Evolutionary conservation across 2,797 vertebrate species (phyloP).

Genomic region (Strix occidentalis): DNA sequence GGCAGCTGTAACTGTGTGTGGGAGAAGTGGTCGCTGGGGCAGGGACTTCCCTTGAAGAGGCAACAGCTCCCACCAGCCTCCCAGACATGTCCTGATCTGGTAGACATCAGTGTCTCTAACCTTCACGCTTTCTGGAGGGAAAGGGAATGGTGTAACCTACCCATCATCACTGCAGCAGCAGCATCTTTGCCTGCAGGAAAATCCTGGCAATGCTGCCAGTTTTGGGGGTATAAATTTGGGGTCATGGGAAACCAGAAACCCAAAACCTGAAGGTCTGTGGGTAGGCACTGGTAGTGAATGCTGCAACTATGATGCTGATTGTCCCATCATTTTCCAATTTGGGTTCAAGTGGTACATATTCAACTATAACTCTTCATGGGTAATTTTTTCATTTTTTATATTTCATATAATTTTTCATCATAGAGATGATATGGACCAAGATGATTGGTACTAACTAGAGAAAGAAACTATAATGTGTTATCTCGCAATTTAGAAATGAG

Average conservation of each 20-base stretch:
- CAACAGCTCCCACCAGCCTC: neutral
- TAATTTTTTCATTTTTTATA: neutral
- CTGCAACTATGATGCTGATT: neutral
- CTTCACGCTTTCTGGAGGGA: neutral
- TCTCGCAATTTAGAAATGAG: neutral
- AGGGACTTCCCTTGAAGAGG: neutral
- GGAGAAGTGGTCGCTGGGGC: rapidly evolving
- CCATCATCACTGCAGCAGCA: neutral
- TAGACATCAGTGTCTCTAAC: neutral
- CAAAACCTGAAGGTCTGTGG: neutral
- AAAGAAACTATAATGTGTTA: neutral
- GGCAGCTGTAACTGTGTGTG: neutral
- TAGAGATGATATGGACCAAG: neutral
- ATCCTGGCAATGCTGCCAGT: neutral
- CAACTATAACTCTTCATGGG: neutral
- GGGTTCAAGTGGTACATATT: neutral
- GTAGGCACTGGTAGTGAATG: rapidly evolving
- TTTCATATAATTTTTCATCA: neutral
- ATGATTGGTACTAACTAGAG: neutral
- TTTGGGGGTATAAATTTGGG: neutral
- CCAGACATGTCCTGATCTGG: neutral
- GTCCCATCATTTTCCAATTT: neutral
- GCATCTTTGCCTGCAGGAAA: neutral
- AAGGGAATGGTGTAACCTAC: neutral
- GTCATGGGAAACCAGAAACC: neutral